Evolutionary conservation across 2,113 vertebrate species (phyloP), one percentile per base, ranked within the genome.

Genomic region (Callospermophilus lateralis): DNA sequence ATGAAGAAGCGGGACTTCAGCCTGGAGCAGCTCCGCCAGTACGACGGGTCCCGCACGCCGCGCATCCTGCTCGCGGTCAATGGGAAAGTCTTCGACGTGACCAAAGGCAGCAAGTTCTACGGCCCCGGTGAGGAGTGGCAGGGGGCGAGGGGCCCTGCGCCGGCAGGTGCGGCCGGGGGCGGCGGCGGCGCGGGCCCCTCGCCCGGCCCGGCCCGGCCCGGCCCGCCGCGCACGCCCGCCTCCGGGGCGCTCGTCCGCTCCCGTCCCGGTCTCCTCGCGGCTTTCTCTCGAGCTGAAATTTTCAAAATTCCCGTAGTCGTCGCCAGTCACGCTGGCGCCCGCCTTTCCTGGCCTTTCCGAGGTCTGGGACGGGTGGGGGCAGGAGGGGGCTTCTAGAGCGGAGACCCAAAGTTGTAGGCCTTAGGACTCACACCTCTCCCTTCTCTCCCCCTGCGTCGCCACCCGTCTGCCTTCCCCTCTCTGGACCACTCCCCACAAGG

Each of bases 41-140:
- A 99, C 98, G 99, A 99, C 98, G 99, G 99, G 26, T 97, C 99
- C 63, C 98, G 98, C 96, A 99, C 99, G 97, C 99, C 99, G 26
- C 99, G 99, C 98, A 99, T 99, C 98, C 99, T 99, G 39, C 99
- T 99, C 98, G 99, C 99, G 39, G 99, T 99, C 98, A 99, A 99
- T 98, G 99, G 99, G 98, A 99, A 99, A 97, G 98, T 99, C 85
- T 99, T 99, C 99, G 99, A 99, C 98, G 99, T 99, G 98, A 99
- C 99, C 97, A 99, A 99, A 97, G 99, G 99, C 91, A 99, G 98
- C 98, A 99, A 99, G 98, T 99, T 99, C 99, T 99, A 99, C 97
- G 99, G 99, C 77, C 99, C 99, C 96, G 99, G 99, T 99, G 98
- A 99, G 99, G 73, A 68, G 13, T 68, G 88, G 53, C 37, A 78